Evolutionary conservation across 2,113 vertebrate genomes (phyloP).

Genomic region (Syngnathus typhle): DNA sequence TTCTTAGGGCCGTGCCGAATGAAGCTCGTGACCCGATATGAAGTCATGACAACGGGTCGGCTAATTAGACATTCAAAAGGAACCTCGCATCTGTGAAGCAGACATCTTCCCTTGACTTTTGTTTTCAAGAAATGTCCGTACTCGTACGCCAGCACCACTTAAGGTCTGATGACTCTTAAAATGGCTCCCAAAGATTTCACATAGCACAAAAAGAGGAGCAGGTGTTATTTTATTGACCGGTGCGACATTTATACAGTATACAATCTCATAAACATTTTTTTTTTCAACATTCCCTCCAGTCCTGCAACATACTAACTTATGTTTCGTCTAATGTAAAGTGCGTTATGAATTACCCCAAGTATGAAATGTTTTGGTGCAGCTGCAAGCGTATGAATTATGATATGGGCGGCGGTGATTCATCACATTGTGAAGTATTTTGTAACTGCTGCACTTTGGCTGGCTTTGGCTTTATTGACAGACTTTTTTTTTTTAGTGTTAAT

Average conservation of each 20-base stretch:
- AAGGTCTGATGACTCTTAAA: conserved; percentile 33
- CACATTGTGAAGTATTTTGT: not conserved
- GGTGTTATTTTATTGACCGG: conserved; percentile 32
- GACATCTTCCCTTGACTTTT: conserved; percentile 54
- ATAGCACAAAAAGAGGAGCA: conserved; percentile 26
- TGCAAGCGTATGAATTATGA: not conserved
- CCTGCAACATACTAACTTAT: not conserved
- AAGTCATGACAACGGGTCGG: conserved; percentile 39
- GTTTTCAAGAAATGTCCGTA: conserved; percentile 47
- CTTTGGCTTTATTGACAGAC: conserved; percentile 9
- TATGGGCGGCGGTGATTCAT: not conserved
- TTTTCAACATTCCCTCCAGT: not conserved
- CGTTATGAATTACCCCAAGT: not conserved
- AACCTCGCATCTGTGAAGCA: conserved; percentile 51
- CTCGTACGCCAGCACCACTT: conserved; percentile 20
- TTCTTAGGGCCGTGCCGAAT: conserved; percentile 11
- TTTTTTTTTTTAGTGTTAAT: not conserved
- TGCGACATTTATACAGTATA: not conserved
- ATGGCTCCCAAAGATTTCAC: conserved; percentile 37
- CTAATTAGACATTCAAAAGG: conserved; percentile 47
- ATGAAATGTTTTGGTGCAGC: not conserved
- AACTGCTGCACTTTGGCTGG: conserved; percentile 15
- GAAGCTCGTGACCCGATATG: conserved; percentile 45
- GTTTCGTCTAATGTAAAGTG: not conserved
- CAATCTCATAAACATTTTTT: not conserved